Conservation (phyloP, 2,888 invertebrate genomes). For the Gerris lacustris region DNA sequence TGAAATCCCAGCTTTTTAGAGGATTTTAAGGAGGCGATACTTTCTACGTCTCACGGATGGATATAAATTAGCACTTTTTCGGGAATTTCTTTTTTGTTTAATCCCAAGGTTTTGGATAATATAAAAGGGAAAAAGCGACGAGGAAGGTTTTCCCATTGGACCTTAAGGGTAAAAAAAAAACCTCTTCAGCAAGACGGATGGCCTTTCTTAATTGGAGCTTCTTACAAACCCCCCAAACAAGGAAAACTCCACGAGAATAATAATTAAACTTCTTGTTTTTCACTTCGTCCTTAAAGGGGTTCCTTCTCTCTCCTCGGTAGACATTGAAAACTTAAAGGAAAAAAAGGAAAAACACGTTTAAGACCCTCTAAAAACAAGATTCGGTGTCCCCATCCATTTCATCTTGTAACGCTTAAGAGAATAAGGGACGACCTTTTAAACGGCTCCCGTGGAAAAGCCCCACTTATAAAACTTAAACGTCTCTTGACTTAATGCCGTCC, state of each 20-base stretch:
- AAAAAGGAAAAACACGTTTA: background rate
- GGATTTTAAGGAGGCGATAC: background rate
- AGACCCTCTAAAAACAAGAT: background rate
- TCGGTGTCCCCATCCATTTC: too few relatives aligned
- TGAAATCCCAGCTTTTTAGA: too few relatives aligned
- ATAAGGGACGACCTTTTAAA: too few relatives aligned
- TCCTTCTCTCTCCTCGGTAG: background rate
- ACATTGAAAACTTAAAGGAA: too few relatives aligned
- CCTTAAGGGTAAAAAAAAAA: background rate
- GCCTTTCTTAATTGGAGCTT: constrained; percentile 1
- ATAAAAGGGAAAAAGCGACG: background rate
- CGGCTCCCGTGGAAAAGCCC: too few relatives aligned
- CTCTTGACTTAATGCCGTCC: too few relatives aligned
- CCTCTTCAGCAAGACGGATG: background rate
- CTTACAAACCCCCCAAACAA: background rate
- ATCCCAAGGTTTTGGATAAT: background rate
- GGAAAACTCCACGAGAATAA: background rate
- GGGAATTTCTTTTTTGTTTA: background rate
- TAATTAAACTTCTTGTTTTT: background rate
- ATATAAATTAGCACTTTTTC: background rate
- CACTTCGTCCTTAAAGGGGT: background rate
- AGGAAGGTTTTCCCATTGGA: background rate
- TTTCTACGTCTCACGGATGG: background rate
- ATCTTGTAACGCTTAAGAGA: too few relatives aligned
- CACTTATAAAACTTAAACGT: too few relatives aligned